Evolutionary conservation across 2,888 invertebrate genomes (phyloP).

Genomic region (Drosophila nr. medialis): DNA sequence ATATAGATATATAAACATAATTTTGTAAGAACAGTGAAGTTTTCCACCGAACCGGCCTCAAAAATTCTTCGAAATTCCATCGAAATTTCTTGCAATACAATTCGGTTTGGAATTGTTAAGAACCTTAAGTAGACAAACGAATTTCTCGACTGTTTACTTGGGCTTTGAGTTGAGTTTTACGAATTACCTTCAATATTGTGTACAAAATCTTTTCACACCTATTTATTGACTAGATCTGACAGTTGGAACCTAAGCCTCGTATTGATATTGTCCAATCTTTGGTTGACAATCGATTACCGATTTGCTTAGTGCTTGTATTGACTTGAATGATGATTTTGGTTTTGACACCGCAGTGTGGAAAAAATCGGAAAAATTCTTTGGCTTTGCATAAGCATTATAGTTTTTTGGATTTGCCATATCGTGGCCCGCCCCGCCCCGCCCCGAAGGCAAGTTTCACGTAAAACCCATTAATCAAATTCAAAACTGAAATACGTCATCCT

Average conservation of each 20-base stretch:
- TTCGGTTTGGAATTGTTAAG: not conserved
- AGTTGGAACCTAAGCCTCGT: not conserved
- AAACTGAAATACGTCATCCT: constrained; percentile 12
- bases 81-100: not conserved
- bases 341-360: constrained; percentile 1
- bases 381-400: not conserved
- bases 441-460: constrained; percentile 28
- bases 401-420: constrained; percentile 3
- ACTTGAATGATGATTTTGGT: constrained; percentile 2
- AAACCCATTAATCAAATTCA: constrained; percentile 27
- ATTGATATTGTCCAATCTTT: not conserved
- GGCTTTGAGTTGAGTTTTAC: not conserved
- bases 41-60: too few relatives aligned
- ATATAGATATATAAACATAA: not conserved
- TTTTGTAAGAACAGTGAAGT: not conserved
- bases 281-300: not conserved
- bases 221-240: not conserved
- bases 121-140: not conserved
- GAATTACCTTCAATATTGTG: not conserved
- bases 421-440: not conserved
- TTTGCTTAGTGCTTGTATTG: constrained; percentile 1
- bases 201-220: constrained; percentile 1
- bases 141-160: not conserved
- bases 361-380: not conserved
- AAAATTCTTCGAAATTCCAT: not conserved